Base-by-base conservation (phyloP, 2,888 invertebrate species). In the Apodemia duryi region DNA sequence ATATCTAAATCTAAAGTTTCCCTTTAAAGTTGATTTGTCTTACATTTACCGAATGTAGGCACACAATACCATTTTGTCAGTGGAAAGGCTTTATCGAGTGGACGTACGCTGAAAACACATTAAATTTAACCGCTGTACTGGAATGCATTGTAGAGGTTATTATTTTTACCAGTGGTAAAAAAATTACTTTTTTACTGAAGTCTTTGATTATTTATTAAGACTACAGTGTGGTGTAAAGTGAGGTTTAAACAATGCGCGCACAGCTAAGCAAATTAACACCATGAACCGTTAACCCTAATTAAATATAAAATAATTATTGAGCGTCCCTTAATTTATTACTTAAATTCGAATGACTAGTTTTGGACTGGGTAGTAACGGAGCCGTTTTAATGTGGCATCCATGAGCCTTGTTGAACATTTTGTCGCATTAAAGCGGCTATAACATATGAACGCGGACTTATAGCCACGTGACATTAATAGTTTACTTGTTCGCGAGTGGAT, bases 11-110 rank as follows among this genome's bases (percentile, higher is more conserved):
- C 66, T 63, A 68, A 66, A 68, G 71, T 21, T 21, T 21, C 70
- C 68, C 68, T 69, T 70, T 71, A 69, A 68, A 54, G 68, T 60
- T 65, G 69, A 63, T 69, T 67, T 62, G 64, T 66, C 64, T 61
- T 63, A 66, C 67, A 70, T 72, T 68, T 67, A 70, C 69, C 64
- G 65, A 66, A 66, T 57, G 70, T 63, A 64, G 52, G 64, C 43
- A 6, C 7, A 52, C 63, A 67, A 68, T 68, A 66, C 64, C 65
- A 67, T 3, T 3, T 68, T 60, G 32, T 64, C 64, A 57, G 54
- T 5, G 61, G 65, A 66, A 69, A 68, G 67, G 70, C 68, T 32
- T 32, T 32, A 3, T 52, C 52, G 52, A 10, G 52, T 52, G 52
- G 52, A 28, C 9, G 28, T 52, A 52, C 28, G 28, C 21, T 9